Evolutionary conservation across 2,888 invertebrate species (phyloP).

Genomic region (Bembecia ichneumoniformis): DNA sequence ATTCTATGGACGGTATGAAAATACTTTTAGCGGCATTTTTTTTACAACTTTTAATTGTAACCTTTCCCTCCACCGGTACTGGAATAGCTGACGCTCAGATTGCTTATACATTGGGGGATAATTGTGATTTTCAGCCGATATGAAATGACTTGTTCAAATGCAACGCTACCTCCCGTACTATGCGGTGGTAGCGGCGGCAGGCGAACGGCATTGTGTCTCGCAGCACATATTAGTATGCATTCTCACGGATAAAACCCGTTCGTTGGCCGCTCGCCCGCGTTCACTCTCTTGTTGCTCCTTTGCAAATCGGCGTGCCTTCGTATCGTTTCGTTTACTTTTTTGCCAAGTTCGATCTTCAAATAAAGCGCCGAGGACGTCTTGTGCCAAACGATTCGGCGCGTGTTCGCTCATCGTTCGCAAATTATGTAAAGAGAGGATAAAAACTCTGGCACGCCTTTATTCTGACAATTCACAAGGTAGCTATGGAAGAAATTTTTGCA

Average conservation of each 20-base stretch:
- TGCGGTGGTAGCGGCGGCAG: conserved; percentile 11
- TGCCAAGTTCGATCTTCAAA: conserved; percentile 40
- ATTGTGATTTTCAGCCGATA: too few species aligned
- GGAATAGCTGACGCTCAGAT: too few species aligned
- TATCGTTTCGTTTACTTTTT: conserved; percentile 45
- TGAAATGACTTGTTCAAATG: too few species aligned
- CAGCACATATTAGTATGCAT: conserved; percentile 50
- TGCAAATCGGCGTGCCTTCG: conserved; percentile 51
- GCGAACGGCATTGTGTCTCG: conserved; percentile 34
- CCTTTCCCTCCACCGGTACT: too few species aligned
- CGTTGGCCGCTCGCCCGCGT: conserved; percentile 24
- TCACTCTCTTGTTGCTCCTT: conserved; percentile 44
- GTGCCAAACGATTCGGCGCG: conserved; percentile 33
- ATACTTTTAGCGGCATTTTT: too few species aligned
- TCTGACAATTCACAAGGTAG: too few species aligned
- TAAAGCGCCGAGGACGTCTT: conserved; percentile 34
- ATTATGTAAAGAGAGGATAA: conserved; percentile 5
- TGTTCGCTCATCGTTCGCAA: conserved; percentile 18
- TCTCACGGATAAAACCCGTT: conserved; percentile 56
- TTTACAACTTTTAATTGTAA: too few species aligned
- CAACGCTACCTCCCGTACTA: too few species aligned
- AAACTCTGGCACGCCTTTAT: conserved; percentile 13
- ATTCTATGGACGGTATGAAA: not conserved
- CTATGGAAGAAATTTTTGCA: too few species aligned
- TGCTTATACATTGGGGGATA: too few species aligned